Evolutionary conservation across 2,113 vertebrate species (phyloP).

Genomic region (Phaethornis superciliosus): DNA sequence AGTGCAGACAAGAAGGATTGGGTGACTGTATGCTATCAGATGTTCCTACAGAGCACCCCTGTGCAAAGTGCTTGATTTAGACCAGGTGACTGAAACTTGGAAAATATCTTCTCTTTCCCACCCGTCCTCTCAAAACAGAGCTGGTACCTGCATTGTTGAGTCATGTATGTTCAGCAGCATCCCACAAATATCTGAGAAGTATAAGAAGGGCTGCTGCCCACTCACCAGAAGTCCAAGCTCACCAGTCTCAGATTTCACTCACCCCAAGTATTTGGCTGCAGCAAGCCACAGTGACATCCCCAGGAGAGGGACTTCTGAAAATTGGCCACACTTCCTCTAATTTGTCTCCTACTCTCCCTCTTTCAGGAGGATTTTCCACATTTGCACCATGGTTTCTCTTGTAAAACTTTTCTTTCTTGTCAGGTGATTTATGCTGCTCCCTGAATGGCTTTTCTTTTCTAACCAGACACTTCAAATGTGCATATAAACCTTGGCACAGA

Average conservation of each 20-base stretch:
- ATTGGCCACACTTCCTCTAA: background rate
- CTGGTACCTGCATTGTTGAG: background rate
- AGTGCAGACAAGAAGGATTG: background rate
- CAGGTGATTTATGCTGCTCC: background rate
- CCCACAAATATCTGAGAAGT: background rate
- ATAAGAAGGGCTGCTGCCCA: background rate
- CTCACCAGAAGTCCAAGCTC: background rate
- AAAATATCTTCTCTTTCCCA: background rate
- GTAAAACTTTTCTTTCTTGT: background rate
- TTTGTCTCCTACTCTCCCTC: background rate
- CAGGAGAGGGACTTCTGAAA: background rate
- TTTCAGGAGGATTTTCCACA: background rate
- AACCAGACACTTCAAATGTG: background rate
- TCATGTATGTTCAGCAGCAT: background rate
- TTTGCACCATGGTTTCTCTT: background rate
- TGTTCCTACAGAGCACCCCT: background rate
- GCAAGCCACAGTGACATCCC: background rate
- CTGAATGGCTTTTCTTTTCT: background rate
- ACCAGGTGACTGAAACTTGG: background rate
- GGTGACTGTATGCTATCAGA: background rate
- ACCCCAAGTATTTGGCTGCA: background rate
- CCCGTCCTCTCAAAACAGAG: background rate
- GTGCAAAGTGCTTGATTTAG: background rate
- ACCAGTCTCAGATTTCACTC: background rate
- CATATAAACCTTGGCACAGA: fast-evolving